These are phyloP conservation scores for Palythoa caribaeorum DNA, from an alignment of 92 coral and sea anemone genomes.

Conservation along the genomic window DNA sequence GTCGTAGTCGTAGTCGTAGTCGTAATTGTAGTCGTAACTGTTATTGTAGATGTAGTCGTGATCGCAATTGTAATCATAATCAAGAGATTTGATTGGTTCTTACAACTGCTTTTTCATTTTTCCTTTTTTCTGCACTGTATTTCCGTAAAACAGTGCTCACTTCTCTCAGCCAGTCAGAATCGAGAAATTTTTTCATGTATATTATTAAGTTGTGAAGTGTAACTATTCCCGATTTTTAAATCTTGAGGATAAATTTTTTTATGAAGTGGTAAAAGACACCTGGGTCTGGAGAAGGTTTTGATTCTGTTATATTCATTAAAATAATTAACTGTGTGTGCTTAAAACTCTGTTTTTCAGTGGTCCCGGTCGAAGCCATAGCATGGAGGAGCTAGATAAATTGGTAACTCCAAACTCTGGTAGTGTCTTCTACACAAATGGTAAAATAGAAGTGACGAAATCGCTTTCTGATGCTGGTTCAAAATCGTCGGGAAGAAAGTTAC, in stretches of 20 bases:
- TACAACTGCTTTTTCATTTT: no score
- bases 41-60: no score
- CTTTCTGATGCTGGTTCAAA: slow-evolving; percentile 40
- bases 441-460: slow-evolving; percentile 6
- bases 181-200: no score
- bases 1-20: no score
- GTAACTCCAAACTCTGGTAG: slow-evolving; percentile 43
- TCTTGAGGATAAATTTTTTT: neutral
- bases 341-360: slow-evolving; percentile 31
- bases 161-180: no score
- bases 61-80: no score
- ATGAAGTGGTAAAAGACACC: neutral
- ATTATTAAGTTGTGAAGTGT: neutral
- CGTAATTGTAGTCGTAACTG: no score
- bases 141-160: no score
- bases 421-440: slow-evolving; percentile 61
- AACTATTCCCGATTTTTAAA: no score
- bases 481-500: slow-evolving; percentile 41
- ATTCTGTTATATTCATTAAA: neutral
- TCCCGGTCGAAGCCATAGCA: slow-evolving; percentile 72
- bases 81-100: no score
- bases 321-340: neutral
- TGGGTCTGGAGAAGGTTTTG: neutral
- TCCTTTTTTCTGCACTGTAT: no score
- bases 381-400: slow-evolving; percentile 76